Conservation (phyloP, 2,888 invertebrate species). For the Fragum fragum region DNA sequence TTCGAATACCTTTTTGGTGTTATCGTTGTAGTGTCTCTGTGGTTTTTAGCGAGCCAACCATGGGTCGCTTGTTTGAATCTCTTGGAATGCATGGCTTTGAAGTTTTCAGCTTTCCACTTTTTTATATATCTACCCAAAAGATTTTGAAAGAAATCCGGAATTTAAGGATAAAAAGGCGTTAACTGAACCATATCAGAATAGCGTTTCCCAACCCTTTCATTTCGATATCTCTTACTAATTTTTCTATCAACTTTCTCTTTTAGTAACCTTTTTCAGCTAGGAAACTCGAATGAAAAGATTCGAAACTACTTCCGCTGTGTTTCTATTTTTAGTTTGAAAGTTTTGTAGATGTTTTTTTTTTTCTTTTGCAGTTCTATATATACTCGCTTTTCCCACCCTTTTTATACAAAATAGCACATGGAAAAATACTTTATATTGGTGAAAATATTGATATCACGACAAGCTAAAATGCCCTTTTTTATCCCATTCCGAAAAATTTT, state of each 20-base stretch:
- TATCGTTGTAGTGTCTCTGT: constrained; percentile 38
- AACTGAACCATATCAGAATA: too few species aligned
- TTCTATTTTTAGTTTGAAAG: background rate
- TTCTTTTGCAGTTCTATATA: background rate
- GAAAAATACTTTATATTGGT: too few species aligned
- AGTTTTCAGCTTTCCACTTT: constrained; percentile 15
- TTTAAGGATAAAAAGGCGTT: background rate
- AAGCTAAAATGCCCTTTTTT: too few species aligned
- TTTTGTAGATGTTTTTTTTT: background rate
- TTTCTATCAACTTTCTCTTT: too few species aligned
- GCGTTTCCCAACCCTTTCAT: too few species aligned
- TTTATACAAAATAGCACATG: background rate
- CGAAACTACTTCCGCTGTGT: background rate
- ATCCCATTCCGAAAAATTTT: too few species aligned
- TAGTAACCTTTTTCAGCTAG: too few species aligned
- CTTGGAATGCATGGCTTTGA: constrained; percentile 45
- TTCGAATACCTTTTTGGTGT: constrained; percentile 37
- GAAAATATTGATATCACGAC: too few species aligned
- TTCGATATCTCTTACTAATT: too few species aligned
- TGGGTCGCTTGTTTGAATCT: constrained; percentile 48
- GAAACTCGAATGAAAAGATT: too few species aligned
- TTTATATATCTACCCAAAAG: background rate
- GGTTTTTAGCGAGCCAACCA: constrained; percentile 13
- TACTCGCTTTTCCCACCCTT: background rate
- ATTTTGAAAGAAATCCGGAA: background rate